Percentiles rank a stretch among this genome's conserved stretches.
These are phyloP conservation scores for Mycogona germanica DNA, from an alignment of 2,888 invertebrate genomes.

Conservation along the genomic window DNA sequence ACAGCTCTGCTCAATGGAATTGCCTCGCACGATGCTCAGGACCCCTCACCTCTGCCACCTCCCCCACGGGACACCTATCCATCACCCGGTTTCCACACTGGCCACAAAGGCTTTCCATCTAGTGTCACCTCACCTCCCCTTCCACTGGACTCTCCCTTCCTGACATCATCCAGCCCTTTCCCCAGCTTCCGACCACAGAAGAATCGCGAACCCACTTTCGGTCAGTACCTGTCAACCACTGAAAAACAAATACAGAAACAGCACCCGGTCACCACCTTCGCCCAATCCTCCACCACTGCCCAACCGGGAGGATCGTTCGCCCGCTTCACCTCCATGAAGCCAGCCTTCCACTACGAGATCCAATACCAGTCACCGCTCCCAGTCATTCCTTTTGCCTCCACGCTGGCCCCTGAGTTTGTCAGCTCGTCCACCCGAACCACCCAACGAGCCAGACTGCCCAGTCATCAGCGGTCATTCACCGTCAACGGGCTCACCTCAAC, in stretches of 20 bases:
- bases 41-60: background rate
- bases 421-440: background rate
- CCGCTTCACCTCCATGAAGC: background rate
- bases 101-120: slow-evolving; percentile 11
- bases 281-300: background rate
- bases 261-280: background rate
- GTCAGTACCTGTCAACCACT: background rate
- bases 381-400: background rate
- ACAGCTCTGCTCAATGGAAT: background rate
- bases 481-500: too few species aligned
- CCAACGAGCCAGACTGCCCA: too few species aligned
- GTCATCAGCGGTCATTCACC: too few species aligned
- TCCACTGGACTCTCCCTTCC: background rate
- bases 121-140: slow-evolving; percentile 5
- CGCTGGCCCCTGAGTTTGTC: background rate
- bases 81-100: slow-evolving; percentile 13
- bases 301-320: too few species aligned
- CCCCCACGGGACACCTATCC: background rate
- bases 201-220: background rate
- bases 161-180: background rate
- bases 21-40: background rate
- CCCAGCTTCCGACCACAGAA: background rate
- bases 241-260: background rate
- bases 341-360: slow-evolving; percentile 5
- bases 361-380: slow-evolving; percentile 1